These are phyloP conservation scores for Porites lobata DNA, from an alignment of 92 coral and sea anemone genomes.

Conservation along the genomic window DNA sequence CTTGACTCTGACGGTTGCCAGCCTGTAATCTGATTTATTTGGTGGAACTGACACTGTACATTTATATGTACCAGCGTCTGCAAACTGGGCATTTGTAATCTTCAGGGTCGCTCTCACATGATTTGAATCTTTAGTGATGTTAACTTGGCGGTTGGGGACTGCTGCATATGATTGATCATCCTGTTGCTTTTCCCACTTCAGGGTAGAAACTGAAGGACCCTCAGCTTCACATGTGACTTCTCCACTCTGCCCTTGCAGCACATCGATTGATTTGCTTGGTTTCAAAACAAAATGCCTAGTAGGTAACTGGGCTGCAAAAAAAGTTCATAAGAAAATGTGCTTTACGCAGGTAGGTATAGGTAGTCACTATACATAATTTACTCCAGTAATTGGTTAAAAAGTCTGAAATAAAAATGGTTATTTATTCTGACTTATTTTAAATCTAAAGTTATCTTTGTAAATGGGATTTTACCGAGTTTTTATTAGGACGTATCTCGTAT, in stretches of 20 bases:
- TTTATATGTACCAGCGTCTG: constrained; percentile 48
- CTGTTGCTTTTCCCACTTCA: constrained; percentile 32
- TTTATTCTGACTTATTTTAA: too few relatives aligned
- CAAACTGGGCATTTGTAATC: constrained; percentile 49
- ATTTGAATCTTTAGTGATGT: neutral
- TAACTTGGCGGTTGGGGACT: constrained; percentile 25
- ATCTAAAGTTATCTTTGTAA: too few relatives aligned
- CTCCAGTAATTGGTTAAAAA: too few relatives aligned
- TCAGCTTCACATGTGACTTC: constrained; percentile 41
- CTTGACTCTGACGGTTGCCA: too few relatives aligned
- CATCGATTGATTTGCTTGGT: neutral
- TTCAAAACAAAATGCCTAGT: neutral
- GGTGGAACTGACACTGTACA: constrained; percentile 18
- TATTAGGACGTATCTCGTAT: too few relatives aligned
- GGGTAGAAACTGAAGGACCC: neutral
- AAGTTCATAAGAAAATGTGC: too few relatives aligned
- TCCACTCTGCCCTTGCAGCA: constrained; percentile 30
- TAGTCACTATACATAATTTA: too few relatives aligned
- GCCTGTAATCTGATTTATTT: too few relatives aligned
- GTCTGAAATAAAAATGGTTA: too few relatives aligned
- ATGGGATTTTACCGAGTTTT: too few relatives aligned
- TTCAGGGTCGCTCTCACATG: neutral
- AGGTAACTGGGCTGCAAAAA: constrained; percentile 3
- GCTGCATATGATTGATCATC: neutral
- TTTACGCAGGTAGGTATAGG: too few relatives aligned